phyloP scores from a whole-genome alignment of 1,140 invertebrate genomes.

The Drosophila carrolli region DNA sequence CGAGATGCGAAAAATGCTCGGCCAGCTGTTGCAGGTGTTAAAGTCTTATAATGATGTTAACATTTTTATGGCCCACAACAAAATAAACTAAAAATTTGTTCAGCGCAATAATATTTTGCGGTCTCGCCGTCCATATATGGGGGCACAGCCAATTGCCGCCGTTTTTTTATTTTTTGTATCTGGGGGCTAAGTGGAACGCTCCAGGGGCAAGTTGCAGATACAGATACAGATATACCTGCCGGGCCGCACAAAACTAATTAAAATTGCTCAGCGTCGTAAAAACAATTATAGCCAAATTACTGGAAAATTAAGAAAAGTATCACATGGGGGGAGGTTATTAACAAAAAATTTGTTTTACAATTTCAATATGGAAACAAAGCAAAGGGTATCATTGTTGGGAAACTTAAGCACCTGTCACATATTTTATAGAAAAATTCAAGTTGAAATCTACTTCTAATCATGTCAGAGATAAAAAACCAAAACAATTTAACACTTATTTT shows the following conservation, averaged over 20 bases:
- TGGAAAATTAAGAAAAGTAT: constrained; percentile 47
- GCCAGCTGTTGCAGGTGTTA: constrained; percentile 72
- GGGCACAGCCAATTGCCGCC: constrained; percentile 55
- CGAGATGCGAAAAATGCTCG: constrained; percentile 71
- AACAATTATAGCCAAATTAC: constrained; percentile 54
- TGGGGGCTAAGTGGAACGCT: constrained; percentile 37
- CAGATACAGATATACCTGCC: constrained; percentile 14
- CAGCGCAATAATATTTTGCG: constrained; percentile 71
- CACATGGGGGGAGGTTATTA: not conserved
- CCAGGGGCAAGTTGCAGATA: constrained; percentile 12
- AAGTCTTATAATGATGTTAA: constrained; percentile 80
- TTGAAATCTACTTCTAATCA: too few relatives aligned
- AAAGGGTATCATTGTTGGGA: too few relatives aligned
- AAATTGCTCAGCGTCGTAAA: constrained; percentile 54
- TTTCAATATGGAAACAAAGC: not conserved
- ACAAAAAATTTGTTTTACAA: constrained; percentile 5
- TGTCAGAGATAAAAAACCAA: too few relatives aligned
- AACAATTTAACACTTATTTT: too few relatives aligned
- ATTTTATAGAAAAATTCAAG: too few relatives aligned
- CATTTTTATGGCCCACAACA: constrained; percentile 78
- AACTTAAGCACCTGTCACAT: too few relatives aligned
- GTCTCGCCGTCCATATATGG: constrained; percentile 58
- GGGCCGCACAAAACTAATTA: constrained; percentile 60
- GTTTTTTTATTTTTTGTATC: constrained; percentile 5
- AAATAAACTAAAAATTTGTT: constrained; percentile 80